phyloP scores from a whole-genome alignment of 1,140 invertebrate genomes.

The Drosophila sturtevanti region DNA sequence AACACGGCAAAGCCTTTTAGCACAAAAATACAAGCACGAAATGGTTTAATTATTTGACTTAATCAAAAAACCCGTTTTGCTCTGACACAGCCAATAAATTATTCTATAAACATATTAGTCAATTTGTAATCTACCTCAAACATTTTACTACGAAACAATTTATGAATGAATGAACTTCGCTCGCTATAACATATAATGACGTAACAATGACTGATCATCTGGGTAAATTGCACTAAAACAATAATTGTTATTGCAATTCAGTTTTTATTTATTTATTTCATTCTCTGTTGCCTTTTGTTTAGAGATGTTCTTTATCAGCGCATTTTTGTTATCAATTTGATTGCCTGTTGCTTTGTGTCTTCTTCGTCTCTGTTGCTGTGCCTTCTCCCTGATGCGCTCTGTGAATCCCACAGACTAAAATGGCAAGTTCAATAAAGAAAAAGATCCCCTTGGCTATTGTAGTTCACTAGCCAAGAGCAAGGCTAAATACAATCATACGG shows the following conservation, averaged over 20 bases:
- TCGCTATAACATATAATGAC: neutral
- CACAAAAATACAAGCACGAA: neutral
- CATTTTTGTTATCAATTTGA: neutral
- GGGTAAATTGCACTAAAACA: neutral
- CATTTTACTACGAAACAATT: constrained; percentile 4
- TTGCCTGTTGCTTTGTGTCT: neutral
- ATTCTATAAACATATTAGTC: neutral
- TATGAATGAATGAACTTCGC: neutral
- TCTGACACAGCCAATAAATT: neutral
- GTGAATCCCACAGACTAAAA: neutral
- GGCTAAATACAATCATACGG: neutral
- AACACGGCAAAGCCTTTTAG: neutral
- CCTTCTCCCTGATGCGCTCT: neutral
- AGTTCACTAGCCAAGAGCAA: neutral
- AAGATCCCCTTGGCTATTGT: neutral
- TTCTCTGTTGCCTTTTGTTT: neutral
- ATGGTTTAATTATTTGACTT: neutral
- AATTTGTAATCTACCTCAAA: constrained; percentile 1
- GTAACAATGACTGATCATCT: neutral
- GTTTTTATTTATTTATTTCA: constrained; percentile 2
- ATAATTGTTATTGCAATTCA: neutral
- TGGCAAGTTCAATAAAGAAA: neutral
- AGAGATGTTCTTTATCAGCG: constrained; percentile 3
- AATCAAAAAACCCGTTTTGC: neutral
- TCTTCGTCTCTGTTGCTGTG: neutral